Evolutionary conservation across 2,113 vertebrate genomes (phyloP).

Genomic region (Acinonyx jubatus): DNA sequence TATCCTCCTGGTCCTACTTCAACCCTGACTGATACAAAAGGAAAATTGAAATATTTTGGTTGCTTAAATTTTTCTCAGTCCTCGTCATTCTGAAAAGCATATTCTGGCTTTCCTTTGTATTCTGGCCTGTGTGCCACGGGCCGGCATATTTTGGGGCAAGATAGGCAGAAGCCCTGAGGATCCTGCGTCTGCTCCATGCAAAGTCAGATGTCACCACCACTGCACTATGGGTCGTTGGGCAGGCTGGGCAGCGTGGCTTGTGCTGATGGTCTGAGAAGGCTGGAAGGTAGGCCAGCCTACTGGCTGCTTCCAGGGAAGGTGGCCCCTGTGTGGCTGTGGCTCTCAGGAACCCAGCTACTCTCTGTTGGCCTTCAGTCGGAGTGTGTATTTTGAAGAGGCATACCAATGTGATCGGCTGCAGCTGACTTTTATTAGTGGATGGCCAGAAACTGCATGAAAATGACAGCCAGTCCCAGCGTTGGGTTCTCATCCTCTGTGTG

Average conservation of each 20-base stretch:
- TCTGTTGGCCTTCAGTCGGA: neutral
- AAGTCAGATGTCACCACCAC: too few relatives aligned
- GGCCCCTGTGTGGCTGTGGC: neutral
- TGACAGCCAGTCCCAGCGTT: neutral
- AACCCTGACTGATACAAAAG: neutral
- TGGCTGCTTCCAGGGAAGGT: neutral
- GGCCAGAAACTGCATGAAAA: constrained; percentile 24
- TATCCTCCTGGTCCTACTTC: neutral
- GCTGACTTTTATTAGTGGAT: neutral
- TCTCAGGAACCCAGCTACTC: neutral
- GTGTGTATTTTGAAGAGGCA: constrained; percentile 1
- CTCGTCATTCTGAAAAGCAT: neutral
- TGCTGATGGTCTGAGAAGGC: neutral
- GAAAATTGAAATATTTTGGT: neutral
- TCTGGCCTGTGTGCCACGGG: neutral
- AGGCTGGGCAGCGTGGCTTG: neutral
- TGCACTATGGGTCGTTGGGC: accelerated
- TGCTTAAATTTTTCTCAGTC: neutral
- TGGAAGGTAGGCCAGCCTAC: neutral
- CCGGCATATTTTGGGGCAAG: accelerated
- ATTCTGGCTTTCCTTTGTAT: neutral
- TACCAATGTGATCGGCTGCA: neutral
- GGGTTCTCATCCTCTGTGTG: neutral
- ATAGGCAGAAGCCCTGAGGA: neutral
- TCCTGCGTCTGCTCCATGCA: neutral